Evolutionary conservation across 2,888 invertebrate species (phyloP).

Genomic region (Phlogophora meticulosa): DNA sequence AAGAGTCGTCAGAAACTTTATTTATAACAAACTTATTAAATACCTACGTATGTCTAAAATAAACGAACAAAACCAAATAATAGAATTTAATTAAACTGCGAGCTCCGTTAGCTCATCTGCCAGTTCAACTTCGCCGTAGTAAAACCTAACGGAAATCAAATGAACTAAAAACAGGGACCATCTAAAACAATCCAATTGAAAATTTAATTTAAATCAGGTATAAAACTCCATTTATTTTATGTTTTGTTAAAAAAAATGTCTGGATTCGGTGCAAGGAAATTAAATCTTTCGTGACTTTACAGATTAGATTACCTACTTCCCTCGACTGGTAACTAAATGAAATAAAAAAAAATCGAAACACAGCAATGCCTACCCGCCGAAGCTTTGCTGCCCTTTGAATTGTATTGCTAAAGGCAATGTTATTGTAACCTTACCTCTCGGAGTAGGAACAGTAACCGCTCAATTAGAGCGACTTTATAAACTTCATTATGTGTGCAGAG

Average conservation of each 20-base stretch:
- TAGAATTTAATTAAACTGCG: conserved; percentile 38
- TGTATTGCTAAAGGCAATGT: conserved; percentile 49
- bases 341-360: conserved; percentile 18
- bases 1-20: background rate
- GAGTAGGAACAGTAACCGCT: conserved; percentile 66
- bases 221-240: conserved; percentile 17
- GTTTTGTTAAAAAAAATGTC: conserved; percentile 3
- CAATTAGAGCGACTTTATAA: conserved; percentile 75
- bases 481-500: conserved; percentile 68
- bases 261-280: conserved; percentile 1
- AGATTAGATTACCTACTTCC: conserved; percentile 34
- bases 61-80: conserved; percentile 23
- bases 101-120: conserved; percentile 13
- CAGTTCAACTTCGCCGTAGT: conserved; percentile 17
- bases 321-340: conserved; percentile 2
- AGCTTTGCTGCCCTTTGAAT: conserved; percentile 36
- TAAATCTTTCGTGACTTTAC: background rate
- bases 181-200: conserved; percentile 47
- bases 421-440: conserved; percentile 65
- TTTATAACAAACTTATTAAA: background rate
- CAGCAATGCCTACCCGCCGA: background rate
- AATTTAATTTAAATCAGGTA: conserved; percentile 45
- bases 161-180: conserved; percentile 42
- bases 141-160: conserved; percentile 39
- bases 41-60: conserved; percentile 11